Evolutionary conservation across 2,888 invertebrate species (phyloP).

Genomic region (Drosophila sordidapex): DNA sequence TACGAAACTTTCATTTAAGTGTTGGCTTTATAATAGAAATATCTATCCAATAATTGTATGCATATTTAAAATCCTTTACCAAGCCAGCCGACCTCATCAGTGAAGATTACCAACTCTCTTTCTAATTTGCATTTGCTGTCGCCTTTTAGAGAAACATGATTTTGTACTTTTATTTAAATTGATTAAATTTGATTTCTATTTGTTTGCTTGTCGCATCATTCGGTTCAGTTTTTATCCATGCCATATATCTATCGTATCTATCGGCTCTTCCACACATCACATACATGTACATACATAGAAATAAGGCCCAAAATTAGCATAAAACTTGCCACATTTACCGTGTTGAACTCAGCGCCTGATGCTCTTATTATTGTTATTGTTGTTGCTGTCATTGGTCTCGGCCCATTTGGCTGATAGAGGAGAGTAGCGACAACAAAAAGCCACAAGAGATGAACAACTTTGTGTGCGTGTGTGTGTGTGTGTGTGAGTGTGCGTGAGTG

Average conservation of each 20-base stretch:
- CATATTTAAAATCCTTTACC: not conserved
- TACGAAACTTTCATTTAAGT: not conserved
- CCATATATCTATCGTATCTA: conserved; percentile 31
- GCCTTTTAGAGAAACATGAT: conserved; percentile 70
- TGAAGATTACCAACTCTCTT: not conserved
- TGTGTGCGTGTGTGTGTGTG: not conserved
- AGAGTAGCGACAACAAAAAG: conserved; percentile 22
- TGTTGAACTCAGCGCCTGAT: conserved; percentile 10
- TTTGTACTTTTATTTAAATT: conserved; percentile 76
- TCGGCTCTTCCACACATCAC: conserved; percentile 8
- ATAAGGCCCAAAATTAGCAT: conserved; percentile 55
- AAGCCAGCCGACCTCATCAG: not conserved
- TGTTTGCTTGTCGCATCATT: conserved; percentile 34
- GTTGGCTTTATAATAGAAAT: not conserved
- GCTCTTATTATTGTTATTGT: conserved; percentile 5
- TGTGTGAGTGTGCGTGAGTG: not conserved
- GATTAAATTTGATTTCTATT: conserved; percentile 67
- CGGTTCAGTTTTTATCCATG: conserved; percentile 27
- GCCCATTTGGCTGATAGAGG: conserved; percentile 53
- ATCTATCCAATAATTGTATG: not conserved
- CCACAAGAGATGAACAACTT: conserved; percentile 15
- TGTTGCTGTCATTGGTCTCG: conserved; percentile 43
- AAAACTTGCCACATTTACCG: conserved; percentile 53
- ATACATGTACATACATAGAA: conserved; percentile 20
- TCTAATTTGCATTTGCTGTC: conserved; percentile 21